Evolutionary conservation across 2,888 invertebrate species (phyloP).

Genomic region (Scaptomyza cyrtandrae): DNA sequence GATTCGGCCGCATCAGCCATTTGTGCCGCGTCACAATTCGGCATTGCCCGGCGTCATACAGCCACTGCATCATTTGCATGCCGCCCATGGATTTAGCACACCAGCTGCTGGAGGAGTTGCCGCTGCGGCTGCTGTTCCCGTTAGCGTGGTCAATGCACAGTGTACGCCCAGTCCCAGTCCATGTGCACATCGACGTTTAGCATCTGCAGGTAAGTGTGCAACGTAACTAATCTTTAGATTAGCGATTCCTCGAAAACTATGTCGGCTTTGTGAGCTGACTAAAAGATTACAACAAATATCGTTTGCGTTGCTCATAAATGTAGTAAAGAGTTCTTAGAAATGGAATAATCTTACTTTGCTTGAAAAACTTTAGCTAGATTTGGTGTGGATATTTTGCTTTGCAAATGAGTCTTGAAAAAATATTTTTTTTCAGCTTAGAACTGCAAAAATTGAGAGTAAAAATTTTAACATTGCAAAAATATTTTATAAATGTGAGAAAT

Average conservation of each 20-base stretch:
- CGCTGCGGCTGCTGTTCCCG: constrained; percentile 30
- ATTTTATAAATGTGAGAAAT: too few species aligned
- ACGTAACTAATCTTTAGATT: constrained; percentile 9
- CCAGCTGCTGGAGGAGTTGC: constrained; percentile 48
- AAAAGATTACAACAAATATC: not conserved
- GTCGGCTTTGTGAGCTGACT: not conserved
- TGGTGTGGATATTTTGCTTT: too few species aligned
- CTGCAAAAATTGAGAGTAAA: too few species aligned
- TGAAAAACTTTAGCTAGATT: not conserved
- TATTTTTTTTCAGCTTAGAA: too few species aligned
- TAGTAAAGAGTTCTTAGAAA: not conserved
- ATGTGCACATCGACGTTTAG: constrained; percentile 87
- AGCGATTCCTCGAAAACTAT: constrained; percentile 7
- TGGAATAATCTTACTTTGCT: not conserved
- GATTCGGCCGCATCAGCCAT: constrained; percentile 94
- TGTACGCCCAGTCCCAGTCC: constrained; percentile 85
- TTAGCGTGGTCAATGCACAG: constrained; percentile 57
- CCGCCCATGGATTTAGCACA: constrained; percentile 64
- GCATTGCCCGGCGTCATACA: constrained; percentile 83
- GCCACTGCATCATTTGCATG: constrained; percentile 85
- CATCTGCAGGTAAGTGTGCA: constrained; percentile 85
- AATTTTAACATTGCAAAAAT: too few species aligned
- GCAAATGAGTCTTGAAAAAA: too few species aligned
- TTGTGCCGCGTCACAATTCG: constrained; percentile 86
- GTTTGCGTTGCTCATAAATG: not conserved